Evolutionary conservation across 2,888 invertebrate species (phyloP), one percentile per base, ranked within the genome.

Genomic region (Drosophila affinis): DNA sequence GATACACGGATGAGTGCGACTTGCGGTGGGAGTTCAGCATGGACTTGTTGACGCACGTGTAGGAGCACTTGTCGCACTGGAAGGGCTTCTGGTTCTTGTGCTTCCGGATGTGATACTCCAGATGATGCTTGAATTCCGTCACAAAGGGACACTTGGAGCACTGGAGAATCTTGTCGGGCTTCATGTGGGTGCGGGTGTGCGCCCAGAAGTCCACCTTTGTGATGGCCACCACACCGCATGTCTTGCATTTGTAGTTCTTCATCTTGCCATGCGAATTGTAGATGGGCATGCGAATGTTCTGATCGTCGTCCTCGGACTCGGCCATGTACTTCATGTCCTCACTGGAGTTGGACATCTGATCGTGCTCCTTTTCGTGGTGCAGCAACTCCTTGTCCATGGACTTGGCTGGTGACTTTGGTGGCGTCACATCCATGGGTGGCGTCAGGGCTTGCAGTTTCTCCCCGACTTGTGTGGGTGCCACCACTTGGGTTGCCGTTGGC

Each of bases 11-110:
- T 0, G 97, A 97, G 92, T 99, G 99, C 0, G 98, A 98, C 91
- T 99, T 99, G 90, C 98, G 94, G 91, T 99, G 99, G 0, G 98
- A 98, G 92, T 98, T 99, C 62, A 99, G 93, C 99, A 99, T 99
- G 0, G 99, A 99, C 91, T 98, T 98, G 93, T 98, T 99, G n/a
- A 98, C 98, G 91, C 98, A 99, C 0, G 95, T 94, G 89, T 98
- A 98, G 18, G 94, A 94, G 91, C 99, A 99, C 89, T 97, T 95
- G 74, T 94, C 94, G 92, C 99, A 99, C 91, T 97, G 96, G 93
- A 97, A 99, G 1, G 99, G 99, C 91, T 99, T 99, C 0, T 96
- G 96, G 46, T 98, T 98, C 85, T 96, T 94, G 92, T 99, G 99
- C 91, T 99, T 99, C 49, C 98, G 94, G 91, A 98, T 94, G 91